Percentiles rank a stretch among this genome's conserved stretches.
Evolutionary conservation across 2,888 invertebrate species (phyloP).

Genomic region (Blastobasis adustella): DNA sequence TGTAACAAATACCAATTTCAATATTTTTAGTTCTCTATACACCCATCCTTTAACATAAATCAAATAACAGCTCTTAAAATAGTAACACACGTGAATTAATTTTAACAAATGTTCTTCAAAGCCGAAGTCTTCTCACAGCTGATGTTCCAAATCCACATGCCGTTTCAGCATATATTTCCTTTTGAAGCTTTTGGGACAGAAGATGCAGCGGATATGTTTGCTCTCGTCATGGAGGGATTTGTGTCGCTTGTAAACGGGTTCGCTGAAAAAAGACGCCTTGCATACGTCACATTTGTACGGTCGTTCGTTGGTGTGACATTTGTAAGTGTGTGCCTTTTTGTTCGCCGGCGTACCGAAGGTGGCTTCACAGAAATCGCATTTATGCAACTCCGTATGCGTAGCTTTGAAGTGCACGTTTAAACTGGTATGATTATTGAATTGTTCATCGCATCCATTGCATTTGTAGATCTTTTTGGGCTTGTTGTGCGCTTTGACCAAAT

Average conservation of each 20-base stretch:
- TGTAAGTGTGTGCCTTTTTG: neutral
- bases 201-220: neutral
- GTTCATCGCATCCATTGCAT: neutral
- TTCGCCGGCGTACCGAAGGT: neutral
- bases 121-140: neutral
- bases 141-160: neutral
- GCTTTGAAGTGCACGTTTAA: neutral
- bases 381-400: neutral
- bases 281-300: neutral
- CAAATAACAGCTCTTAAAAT: no score
- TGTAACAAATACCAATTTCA: no score
- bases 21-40: no score
- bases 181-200: neutral
- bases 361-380: neutral
- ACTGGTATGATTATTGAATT: neutral
- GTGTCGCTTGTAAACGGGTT: neutral
- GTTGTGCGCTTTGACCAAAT: conserved; percentile 2
- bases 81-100: no score
- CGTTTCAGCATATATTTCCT: neutral
- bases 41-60: no score
- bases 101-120: neutral
- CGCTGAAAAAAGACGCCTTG: neutral
- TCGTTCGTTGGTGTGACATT: neutral
- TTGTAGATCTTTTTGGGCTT: neutral
- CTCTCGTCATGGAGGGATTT: neutral